phyloP scores from a whole-genome alignment of 2,113 vertebrate species.

The Steatornis caripensis region DNA sequence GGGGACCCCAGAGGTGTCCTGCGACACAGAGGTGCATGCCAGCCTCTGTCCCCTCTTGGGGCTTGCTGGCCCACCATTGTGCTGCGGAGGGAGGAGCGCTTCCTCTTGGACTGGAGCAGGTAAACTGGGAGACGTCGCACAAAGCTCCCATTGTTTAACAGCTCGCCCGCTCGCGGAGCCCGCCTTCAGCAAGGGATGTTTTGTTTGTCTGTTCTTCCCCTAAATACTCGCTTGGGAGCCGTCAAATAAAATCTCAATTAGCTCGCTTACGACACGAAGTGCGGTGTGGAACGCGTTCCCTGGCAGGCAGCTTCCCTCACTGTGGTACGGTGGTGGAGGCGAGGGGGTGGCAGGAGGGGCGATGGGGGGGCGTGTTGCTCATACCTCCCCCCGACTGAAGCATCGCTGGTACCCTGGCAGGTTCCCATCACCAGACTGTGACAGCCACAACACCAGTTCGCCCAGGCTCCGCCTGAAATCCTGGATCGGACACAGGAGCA shows the following conservation, averaged over 20 bases:
- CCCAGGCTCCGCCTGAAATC: background rate
- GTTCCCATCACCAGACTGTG: background rate
- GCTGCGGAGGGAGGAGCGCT: background rate
- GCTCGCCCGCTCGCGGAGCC: background rate
- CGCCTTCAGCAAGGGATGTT: background rate
- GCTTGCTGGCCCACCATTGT: background rate
- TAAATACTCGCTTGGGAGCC: background rate
- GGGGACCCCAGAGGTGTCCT: background rate
- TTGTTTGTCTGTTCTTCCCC: background rate
- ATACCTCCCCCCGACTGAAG: fast-evolving
- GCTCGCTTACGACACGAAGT: background rate
- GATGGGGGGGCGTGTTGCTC: background rate
- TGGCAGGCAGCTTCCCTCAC: background rate
- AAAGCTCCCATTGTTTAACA: background rate
- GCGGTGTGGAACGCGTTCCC: background rate
- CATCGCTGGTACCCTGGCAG: background rate
- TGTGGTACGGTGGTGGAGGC: fast-evolving
- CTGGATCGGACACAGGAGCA: background rate
- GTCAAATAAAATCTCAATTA: background rate
- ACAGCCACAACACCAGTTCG: background rate
- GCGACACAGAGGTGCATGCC: background rate
- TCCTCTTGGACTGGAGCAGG: constrained; percentile 18
- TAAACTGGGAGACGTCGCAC: background rate
- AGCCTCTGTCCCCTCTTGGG: background rate
- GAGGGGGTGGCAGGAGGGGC: background rate